phyloP scores from a whole-genome alignment of 2,797 vertebrate species.

The Dipus sagitta region DNA sequence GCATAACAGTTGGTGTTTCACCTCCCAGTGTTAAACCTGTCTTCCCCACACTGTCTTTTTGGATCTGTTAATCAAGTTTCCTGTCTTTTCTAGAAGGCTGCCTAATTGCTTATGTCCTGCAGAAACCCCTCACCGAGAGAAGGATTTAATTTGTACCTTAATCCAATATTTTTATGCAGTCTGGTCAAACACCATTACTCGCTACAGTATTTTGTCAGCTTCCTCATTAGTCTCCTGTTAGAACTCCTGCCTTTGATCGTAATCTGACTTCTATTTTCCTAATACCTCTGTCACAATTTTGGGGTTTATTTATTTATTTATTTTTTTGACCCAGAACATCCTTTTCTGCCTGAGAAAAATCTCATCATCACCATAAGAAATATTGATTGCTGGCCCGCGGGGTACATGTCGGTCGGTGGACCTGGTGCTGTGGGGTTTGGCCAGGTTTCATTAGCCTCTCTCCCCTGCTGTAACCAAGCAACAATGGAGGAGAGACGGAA shows the following conservation, averaged over 20 bases:
- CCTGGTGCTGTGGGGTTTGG: slow-evolving; percentile 17
- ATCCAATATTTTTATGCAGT: slow-evolving; percentile 67
- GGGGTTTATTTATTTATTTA: slow-evolving; percentile 8
- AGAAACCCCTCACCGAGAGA: slow-evolving; percentile 68
- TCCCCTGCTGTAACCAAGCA: neutral
- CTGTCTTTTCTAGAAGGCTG: slow-evolving; percentile 64
- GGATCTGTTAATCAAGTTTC: slow-evolving; percentile 73
- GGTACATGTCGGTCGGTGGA: neutral
- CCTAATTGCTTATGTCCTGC: slow-evolving; percentile 73
- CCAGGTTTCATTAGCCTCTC: slow-evolving; percentile 61
- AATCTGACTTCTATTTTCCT: slow-evolving; percentile 61
- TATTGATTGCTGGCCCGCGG: slow-evolving; percentile 65
- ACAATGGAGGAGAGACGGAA: neutral
- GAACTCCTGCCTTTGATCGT: slow-evolving; percentile 50
- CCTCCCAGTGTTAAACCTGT: slow-evolving; percentile 65
- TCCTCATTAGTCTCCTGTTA: neutral
- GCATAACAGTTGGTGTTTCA: slow-evolving; percentile 67
- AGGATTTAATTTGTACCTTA: slow-evolving; percentile 72
- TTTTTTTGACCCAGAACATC: slow-evolving; percentile 64
- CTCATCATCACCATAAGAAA: slow-evolving; percentile 56
- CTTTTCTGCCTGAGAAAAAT: slow-evolving; percentile 73
- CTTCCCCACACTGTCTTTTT: slow-evolving; percentile 45
- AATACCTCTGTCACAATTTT: slow-evolving; percentile 24
- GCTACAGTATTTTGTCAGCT: slow-evolving; percentile 22
- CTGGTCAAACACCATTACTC: slow-evolving; percentile 42